phyloP scores from a whole-genome alignment of 2,113 vertebrate genomes.

The Vicugna pacos region DNA sequence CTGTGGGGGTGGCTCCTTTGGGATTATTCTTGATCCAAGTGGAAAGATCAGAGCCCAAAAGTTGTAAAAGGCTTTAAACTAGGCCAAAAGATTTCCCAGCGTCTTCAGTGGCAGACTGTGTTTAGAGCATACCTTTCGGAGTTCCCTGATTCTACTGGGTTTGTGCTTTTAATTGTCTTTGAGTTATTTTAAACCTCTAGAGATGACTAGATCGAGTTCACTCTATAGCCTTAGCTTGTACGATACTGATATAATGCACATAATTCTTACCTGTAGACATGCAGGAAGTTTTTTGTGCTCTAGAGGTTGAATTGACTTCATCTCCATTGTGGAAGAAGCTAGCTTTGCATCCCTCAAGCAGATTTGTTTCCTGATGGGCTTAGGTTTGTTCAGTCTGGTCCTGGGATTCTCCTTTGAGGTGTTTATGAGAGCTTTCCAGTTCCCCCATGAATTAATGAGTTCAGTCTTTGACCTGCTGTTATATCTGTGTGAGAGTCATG shows the following conservation, averaged over 20 bases:
- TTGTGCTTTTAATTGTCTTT: conserved; percentile 1
- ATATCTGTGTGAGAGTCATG: background rate
- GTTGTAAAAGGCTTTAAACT: background rate
- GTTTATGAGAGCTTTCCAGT: background rate
- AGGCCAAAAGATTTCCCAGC: background rate
- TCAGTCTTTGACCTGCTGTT: background rate
- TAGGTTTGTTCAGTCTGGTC: background rate
- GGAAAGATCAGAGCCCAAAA: background rate
- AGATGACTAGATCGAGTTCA: background rate
- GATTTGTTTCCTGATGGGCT: background rate
- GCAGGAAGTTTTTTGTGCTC: background rate
- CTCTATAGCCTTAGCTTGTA: background rate
- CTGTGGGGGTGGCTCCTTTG: background rate
- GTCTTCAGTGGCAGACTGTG: background rate
- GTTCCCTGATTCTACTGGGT: background rate
- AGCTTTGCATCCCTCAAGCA: background rate
- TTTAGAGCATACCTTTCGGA: background rate
- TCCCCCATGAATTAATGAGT: background rate
- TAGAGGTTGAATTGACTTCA: background rate
- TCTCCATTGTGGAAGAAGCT: background rate
- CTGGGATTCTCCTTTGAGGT: background rate
- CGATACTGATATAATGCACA: background rate
- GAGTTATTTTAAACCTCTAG: background rate
- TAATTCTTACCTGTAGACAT: background rate
- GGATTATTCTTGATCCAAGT: background rate